phyloP scores from a whole-genome alignment of 2,888 invertebrate genomes.

The Pantelozetes paolii region DNA sequence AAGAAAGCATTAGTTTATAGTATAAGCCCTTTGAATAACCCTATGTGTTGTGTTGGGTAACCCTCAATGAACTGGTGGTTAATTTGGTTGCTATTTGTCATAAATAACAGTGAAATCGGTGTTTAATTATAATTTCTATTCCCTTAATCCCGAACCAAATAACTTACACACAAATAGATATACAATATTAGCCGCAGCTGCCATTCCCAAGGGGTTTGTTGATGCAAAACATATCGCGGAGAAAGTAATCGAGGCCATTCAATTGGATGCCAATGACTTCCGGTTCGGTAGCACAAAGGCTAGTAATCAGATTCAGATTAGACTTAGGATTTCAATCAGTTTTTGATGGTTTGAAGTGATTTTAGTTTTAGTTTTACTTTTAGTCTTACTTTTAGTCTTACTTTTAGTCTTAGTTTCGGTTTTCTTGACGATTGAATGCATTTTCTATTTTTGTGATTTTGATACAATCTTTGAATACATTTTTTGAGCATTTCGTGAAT shows the following conservation, averaged over 20 bases:
- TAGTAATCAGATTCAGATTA: slow-evolving; percentile 39
- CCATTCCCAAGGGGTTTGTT: slow-evolving; percentile 55
- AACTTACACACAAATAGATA: slow-evolving; percentile 47
- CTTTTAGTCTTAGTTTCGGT: too few relatives aligned
- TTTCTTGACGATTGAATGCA: slow-evolving; percentile 14
- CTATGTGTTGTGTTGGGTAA: too few relatives aligned
- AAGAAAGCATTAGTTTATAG: background rate
- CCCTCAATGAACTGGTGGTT: too few relatives aligned
- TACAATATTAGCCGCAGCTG: slow-evolving; percentile 49
- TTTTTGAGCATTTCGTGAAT: too few relatives aligned
- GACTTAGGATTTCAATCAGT: too few relatives aligned
- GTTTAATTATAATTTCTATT: too few relatives aligned
- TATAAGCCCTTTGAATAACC: too few relatives aligned
- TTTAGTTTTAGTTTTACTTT: background rate
- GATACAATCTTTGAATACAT: too few relatives aligned
- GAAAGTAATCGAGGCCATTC: slow-evolving; percentile 69
- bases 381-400: too few relatives aligned
- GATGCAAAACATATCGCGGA: slow-evolving; percentile 56
- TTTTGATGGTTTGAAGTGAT: background rate
- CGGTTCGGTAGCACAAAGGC: slow-evolving; percentile 56
- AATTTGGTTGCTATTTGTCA: too few relatives aligned
- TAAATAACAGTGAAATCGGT: too few relatives aligned
- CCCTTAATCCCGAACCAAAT: background rate
- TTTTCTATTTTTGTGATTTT: background rate
- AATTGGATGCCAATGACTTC: slow-evolving; percentile 87